phyloP scores from a whole-genome alignment of 2,797 vertebrate genomes.

The Crax fasciolata region DNA sequence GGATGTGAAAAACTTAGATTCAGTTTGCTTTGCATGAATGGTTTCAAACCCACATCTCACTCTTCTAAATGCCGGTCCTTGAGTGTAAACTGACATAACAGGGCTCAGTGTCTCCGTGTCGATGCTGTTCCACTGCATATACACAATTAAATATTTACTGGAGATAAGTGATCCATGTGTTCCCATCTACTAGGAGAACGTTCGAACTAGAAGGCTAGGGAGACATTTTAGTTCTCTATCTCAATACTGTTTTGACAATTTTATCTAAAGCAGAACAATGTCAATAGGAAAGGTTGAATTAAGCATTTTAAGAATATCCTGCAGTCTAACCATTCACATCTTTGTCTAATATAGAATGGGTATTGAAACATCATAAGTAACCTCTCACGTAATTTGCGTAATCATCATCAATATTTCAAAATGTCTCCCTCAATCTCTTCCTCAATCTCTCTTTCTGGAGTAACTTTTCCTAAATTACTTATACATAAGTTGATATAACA shows the following conservation, averaged over 20 bases:
- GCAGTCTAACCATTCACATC: constrained; percentile 6
- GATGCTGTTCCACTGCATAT: background rate
- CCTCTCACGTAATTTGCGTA: constrained; percentile 16
- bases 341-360: background rate
- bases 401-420: constrained; percentile 40
- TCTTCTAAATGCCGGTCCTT: background rate
- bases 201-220: background rate
- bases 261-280: constrained; percentile 49
- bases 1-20: background rate
- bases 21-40: background rate
- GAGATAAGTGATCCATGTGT: background rate
- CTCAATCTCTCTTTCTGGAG: background rate
- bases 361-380: background rate
- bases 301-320: constrained; percentile 16
- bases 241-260: constrained; percentile 20
- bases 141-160: constrained; percentile 59
- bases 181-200: background rate
- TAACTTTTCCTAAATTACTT: background rate
- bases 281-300: constrained; percentile 56
- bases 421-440: background rate
- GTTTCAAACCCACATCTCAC: background rate
- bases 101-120: background rate
- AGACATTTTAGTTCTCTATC: constrained; percentile 13
- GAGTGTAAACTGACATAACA: constrained; percentile 24
- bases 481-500: background rate